phyloP scores from a whole-genome alignment of 1,140 invertebrate genomes.

The Oscheius sp. region DNA sequence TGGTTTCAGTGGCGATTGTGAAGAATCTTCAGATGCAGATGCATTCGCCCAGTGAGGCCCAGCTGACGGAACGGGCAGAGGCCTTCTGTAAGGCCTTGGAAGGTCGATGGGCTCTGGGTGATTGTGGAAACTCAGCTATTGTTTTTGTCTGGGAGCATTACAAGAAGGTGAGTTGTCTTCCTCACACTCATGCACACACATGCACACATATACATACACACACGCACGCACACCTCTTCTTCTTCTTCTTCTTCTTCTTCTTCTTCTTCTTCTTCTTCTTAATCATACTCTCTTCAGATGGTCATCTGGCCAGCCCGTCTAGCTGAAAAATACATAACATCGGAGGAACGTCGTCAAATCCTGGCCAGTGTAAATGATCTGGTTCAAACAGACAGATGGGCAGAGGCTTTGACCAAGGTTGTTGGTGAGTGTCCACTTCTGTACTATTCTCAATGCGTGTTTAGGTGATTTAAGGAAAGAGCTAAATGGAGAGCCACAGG shows the following conservation, averaged over 20 bases:
- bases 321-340: constrained; percentile 54
- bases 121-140: constrained; percentile 60
- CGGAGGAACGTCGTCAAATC: constrained; percentile 52
- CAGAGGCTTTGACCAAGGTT: constrained; percentile 42
- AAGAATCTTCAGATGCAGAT: constrained; percentile 61
- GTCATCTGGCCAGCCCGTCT: constrained; percentile 60
- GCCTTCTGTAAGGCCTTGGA: constrained; percentile 56
- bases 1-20: constrained; percentile 59
- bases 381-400: constrained; percentile 55
- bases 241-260: neutral
- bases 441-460: constrained; percentile 6
- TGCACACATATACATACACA: neutral
- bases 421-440: constrained; percentile 23
- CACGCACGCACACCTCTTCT: neutral
- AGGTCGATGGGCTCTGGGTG: constrained; percentile 60
- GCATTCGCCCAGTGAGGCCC: constrained; percentile 59
- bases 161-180: constrained; percentile 49
- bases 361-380: constrained; percentile 54
- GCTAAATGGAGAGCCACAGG: constrained; percentile 55
- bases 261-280: constrained; percentile 3
- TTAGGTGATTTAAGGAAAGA: constrained; percentile 52
- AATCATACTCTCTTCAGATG: constrained; percentile 44
- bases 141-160: constrained; percentile 60
- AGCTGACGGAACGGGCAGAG: constrained; percentile 59
- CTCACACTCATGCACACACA: no score